These are phyloP conservation scores for Epicampocera succincta DNA, from an alignment of 2,888 invertebrate genomes.

Conservation along the genomic window DNA sequence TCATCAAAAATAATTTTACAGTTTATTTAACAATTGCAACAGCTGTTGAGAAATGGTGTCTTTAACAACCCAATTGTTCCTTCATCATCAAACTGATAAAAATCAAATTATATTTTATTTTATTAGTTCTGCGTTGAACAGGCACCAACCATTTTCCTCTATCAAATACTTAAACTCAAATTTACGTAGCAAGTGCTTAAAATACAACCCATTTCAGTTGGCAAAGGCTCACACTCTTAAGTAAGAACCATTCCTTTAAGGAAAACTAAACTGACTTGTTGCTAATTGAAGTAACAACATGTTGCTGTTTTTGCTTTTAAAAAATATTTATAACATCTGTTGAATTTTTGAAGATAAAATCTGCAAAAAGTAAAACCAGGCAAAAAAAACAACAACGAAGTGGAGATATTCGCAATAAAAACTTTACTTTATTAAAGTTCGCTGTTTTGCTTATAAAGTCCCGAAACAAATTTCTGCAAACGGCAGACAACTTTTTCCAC, in stretches of 20 bases:
- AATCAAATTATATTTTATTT: too few relatives aligned
- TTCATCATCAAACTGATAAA: too few relatives aligned
- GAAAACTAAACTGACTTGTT: slow-evolving; percentile 52
- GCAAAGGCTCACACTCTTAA: background rate
- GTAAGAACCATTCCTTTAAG: slow-evolving; percentile 2
- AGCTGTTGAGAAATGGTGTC: too few relatives aligned
- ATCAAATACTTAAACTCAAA: too few relatives aligned
- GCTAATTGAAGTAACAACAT: slow-evolving; percentile 28
- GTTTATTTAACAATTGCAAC: too few relatives aligned
- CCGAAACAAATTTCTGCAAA: slow-evolving; percentile 51
- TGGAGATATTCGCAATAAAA: slow-evolving; percentile 48
- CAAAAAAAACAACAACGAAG: slow-evolving; percentile 16
- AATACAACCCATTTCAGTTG: background rate
- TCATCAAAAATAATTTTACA: too few relatives aligned
- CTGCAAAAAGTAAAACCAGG: slow-evolving; percentile 23
- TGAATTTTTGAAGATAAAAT: slow-evolving; percentile 60
- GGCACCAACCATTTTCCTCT: too few relatives aligned
- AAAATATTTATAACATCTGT: slow-evolving; percentile 57
- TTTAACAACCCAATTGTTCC: too few relatives aligned
- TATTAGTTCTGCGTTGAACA: too few relatives aligned
- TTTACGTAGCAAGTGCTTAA: too few relatives aligned
- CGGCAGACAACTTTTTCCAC: slow-evolving; percentile 30
- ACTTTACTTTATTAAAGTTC: slow-evolving; percentile 62
- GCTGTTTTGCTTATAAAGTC: slow-evolving; percentile 40
- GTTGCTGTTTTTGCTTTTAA: background rate